Evolutionary conservation across 2,888 invertebrate genomes (phyloP), one percentile per base, ranked within the genome.

Genomic region (Phyto melanocephala): DNA sequence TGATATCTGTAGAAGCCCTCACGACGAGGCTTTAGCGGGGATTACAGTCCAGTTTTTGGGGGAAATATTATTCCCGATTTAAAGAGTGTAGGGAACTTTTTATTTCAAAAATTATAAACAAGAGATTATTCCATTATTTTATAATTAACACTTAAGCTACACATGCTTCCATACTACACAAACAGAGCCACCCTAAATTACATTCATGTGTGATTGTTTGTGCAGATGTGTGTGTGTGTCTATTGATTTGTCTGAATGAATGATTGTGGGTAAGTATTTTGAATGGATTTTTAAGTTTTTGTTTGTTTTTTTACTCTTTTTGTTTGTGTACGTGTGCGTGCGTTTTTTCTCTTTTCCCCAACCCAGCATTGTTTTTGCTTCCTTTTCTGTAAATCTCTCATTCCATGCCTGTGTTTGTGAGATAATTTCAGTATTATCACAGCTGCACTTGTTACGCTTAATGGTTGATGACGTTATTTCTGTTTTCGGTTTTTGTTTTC

Each of bases 371-470:
- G 3, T 37, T 35, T 28, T 40, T 56, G n/a, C 35, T 47, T 67
- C 1, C 40, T 5, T 28, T 28, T 42, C 7, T 17, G 24, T 42
- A 76, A 28, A 58, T 67, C 54, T 74, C 52, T 20, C 65, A 60
- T 24, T 62, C 47, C 37, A 20, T 81, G 42, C 10, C 58, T 74
- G 68, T 72, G 17, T 60, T 58, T 72, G 81, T 84, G 85, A 81
- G 83, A 84, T 78, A 83, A 80, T 84, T 77, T 70, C 54, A 76
- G 71, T 80, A 74, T 84, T 83, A 84, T 84, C 85, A 83, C 85
- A 85, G 84, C 84, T 85, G 85, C 85, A 85, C 83, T 85, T 84
- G 84, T 81, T 82, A 84, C 84, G 82, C 84, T 82, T 76, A 78
- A 78, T 78, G 78, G 74, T 60, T 74, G 78, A 75, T 78, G 78